phyloP scores from a whole-genome alignment of 2,113 vertebrate species.

The Semnornis frantzii region DNA sequence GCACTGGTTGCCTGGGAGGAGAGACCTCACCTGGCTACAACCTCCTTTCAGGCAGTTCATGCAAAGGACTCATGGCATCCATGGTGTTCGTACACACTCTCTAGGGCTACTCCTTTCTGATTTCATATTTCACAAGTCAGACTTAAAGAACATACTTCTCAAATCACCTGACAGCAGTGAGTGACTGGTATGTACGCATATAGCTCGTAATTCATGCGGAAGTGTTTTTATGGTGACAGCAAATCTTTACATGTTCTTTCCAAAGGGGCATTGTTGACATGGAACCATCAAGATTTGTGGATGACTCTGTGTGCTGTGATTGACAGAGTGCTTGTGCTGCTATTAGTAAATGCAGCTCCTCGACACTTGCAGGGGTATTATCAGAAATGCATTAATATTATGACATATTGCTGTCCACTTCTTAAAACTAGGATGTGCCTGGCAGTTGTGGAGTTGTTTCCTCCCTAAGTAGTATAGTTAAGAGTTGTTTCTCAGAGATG shows the following conservation, averaged over 20 bases:
- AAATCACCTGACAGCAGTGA: constrained; percentile 42
- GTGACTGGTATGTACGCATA: constrained; percentile 42
- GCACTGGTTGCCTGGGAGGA: no score
- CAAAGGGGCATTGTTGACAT: not conserved
- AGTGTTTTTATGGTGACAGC: constrained; percentile 46
- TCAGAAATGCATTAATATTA: constrained; percentile 30
- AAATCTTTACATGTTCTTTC: constrained; percentile 45
- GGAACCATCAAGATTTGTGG: constrained; percentile 59
- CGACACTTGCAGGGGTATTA: not conserved
- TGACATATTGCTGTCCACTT: not conserved
- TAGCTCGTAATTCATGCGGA: constrained; percentile 63
- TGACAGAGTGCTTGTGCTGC: constrained; percentile 52
- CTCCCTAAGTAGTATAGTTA: not conserved
- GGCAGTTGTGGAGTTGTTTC: not conserved
- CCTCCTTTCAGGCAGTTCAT: not conserved
- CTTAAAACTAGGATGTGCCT: not conserved
- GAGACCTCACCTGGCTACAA: no score
- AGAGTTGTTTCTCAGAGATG: not conserved
- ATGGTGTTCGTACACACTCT: not conserved
- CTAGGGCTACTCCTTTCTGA: not conserved
- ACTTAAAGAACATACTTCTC: constrained; percentile 46
- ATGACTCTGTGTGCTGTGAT: constrained; percentile 6
- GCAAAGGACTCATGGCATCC: not conserved
- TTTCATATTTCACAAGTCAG: constrained; percentile 26
- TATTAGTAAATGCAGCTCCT: constrained; percentile 23